Conservation (phyloP, 2,888 invertebrate species). For the Phyllotreta striolata region DNA sequence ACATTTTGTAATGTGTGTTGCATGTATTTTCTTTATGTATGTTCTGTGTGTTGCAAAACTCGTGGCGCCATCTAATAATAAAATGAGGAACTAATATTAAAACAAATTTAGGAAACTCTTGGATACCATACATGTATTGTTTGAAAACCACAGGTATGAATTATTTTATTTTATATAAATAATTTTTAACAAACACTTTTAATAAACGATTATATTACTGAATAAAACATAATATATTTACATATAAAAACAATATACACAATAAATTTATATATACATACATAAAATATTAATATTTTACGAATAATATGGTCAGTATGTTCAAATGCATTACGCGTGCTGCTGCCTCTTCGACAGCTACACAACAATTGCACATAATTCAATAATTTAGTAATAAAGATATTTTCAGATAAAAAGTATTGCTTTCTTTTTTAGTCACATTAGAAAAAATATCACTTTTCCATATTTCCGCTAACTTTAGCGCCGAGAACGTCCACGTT, state of each 20-base stretch:
- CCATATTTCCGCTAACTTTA: slow-evolving; percentile 49
- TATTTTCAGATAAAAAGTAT: slow-evolving; percentile 74
- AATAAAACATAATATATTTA: slow-evolving; percentile 64
- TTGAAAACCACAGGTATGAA: no score
- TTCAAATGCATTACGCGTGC: slow-evolving; percentile 56
- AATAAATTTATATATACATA: slow-evolving; percentile 62
- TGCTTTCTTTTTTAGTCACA: slow-evolving; percentile 78
- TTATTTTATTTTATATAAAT: neutral
- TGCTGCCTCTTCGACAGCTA: slow-evolving; percentile 51
- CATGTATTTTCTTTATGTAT: no score
- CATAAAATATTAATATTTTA: slow-evolving; percentile 60
- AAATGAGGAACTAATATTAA: no score
- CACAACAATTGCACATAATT: slow-evolving; percentile 60
- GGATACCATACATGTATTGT: no score
- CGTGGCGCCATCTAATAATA: no score
- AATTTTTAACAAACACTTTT: slow-evolving; percentile 57
- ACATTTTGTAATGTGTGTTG: no score
- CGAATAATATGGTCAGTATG: slow-evolving; percentile 53
- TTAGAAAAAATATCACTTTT: slow-evolving; percentile 74
- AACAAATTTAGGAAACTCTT: no score
- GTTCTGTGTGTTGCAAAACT: no score
- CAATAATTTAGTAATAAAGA: slow-evolving; percentile 60
- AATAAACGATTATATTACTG: slow-evolving; percentile 61
- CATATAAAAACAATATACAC: slow-evolving; percentile 64
- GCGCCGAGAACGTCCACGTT: slow-evolving; percentile 39